Percentiles rank a stretch among this genome's conserved stretches.
These are phyloP conservation scores for Ondatra zibethicus DNA, from an alignment of 2,113 vertebrate species.

Conservation along the genomic window DNA sequence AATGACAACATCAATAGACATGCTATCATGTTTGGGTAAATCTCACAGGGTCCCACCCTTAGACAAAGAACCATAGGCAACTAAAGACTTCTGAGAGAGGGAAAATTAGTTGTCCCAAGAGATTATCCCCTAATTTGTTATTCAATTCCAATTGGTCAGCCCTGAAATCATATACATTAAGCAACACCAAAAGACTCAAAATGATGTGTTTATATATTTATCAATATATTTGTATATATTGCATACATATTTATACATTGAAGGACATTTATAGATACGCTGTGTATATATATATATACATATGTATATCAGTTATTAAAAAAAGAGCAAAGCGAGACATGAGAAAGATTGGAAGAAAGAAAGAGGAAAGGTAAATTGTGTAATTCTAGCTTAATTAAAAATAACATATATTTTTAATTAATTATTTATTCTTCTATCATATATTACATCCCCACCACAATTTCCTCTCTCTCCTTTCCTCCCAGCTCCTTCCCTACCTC, in stretches of 20 bases:
- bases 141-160: background rate
- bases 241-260: background rate
- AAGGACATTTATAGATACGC: too few relatives aligned
- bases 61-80: background rate
- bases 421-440: background rate
- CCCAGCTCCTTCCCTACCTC: fast-evolving
- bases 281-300: background rate
- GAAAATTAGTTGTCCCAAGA: background rate
- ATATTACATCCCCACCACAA: background rate
- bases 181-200: background rate
- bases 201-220: background rate
- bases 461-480: background rate
- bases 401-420: background rate
- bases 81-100: background rate
- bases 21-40: background rate
- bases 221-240: background rate
- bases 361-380: background rate
- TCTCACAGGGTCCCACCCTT: background rate
- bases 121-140: background rate
- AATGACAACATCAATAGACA: background rate
- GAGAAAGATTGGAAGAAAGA: background rate
- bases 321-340: background rate
- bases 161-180: background rate
- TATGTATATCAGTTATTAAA: background rate
- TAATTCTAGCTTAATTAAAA: background rate